phyloP scores from a whole-genome alignment of 2,797 vertebrate genomes.

The Nannoperca australis region DNA sequence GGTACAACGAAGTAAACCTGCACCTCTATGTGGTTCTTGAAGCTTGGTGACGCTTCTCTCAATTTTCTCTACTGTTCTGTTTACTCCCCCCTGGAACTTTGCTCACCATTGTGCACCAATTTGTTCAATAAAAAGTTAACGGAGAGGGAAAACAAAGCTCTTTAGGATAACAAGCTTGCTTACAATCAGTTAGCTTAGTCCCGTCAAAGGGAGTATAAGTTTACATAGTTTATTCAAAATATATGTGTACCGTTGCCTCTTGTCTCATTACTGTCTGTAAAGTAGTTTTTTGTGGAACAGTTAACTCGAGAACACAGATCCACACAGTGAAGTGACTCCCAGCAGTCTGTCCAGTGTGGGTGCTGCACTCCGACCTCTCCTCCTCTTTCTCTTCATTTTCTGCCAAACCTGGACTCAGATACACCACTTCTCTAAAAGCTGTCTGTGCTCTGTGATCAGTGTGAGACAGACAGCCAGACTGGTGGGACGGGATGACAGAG shows the following conservation, averaged over 20 bases:
- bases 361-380: conserved; percentile 6
- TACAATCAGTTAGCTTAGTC: neutral
- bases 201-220: neutral
- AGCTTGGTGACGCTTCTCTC: neutral
- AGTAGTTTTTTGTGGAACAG: neutral
- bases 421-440: conserved; percentile 13
- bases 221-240: neutral
- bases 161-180: neutral
- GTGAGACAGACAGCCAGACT: conserved; percentile 44
- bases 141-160: too few relatives aligned
- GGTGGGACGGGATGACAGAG: conserved; percentile 46
- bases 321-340: conserved; percentile 32
- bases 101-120: neutral
- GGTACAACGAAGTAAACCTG: neutral
- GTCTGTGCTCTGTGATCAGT: conserved; percentile 29
- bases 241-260: neutral
- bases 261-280: neutral
- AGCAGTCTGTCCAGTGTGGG: conserved; percentile 9
- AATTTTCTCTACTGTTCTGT: too few relatives aligned
- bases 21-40: neutral
- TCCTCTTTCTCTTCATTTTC: conserved; percentile 1
- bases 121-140: too few relatives aligned
- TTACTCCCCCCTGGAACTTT: too few relatives aligned
- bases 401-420: conserved; percentile 23
- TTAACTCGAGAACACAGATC: conserved; percentile 23